These are phyloP conservation scores for Pseudomyrmex pallidus DNA, from an alignment of 1,140 invertebrate species.

Conservation along the genomic window DNA sequence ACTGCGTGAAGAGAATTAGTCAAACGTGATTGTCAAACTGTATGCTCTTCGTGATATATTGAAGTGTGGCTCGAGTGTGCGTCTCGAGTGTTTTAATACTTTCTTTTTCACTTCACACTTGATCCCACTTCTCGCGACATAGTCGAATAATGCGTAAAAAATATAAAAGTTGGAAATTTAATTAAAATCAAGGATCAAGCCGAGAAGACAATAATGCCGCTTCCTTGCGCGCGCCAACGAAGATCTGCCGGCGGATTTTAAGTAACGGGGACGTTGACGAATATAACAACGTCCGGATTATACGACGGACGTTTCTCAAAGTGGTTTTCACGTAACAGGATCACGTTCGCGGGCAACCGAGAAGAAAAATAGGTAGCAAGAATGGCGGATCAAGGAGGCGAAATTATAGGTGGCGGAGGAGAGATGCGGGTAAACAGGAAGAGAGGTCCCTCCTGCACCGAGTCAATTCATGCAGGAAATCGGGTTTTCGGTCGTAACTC, in stretches of 20 bases:
- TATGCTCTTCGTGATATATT: neutral
- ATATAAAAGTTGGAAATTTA: no score
- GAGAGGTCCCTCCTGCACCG: slow-evolving; percentile 45
- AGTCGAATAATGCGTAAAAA: no score
- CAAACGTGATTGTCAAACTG: slow-evolving; percentile 33
- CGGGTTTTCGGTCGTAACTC: slow-evolving; percentile 60
- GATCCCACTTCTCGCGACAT: neutral
- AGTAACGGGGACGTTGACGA: slow-evolving; percentile 13
- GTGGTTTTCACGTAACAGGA: slow-evolving; percentile 71
- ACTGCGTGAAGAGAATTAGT: slow-evolving; percentile 33
- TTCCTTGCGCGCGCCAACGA: neutral
- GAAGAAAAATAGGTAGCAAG: slow-evolving; percentile 18
- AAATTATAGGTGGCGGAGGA: slow-evolving; percentile 69
- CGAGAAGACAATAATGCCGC: no score
- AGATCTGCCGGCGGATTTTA: neutral
- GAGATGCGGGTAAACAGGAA: slow-evolving; percentile 71
- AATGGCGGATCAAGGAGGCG: slow-evolving; percentile 21
- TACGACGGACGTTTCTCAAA: neutral
- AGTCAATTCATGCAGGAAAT: slow-evolving; percentile 78
- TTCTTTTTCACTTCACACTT: no score
- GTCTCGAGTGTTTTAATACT: no score
- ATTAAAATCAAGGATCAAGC: no score
- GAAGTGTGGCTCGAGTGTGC: neutral
- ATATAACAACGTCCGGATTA: slow-evolving; percentile 17
- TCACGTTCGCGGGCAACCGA: slow-evolving; percentile 40